Evolutionary conservation across 2,113 vertebrate species (phyloP).

Genomic region (Callithrix jacchus): DNA sequence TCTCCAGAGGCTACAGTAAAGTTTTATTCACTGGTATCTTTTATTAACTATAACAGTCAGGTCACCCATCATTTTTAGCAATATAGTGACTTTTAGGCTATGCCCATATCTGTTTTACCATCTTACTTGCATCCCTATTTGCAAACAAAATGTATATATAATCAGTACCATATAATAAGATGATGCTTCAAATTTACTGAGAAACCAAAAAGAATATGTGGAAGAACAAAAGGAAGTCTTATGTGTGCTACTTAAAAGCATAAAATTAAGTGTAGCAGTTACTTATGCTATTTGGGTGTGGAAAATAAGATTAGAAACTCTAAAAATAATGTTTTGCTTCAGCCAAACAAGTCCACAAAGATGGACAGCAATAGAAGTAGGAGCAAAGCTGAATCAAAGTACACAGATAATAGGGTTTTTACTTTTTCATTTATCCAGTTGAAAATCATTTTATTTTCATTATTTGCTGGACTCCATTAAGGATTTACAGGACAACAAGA

Average conservation of each 20-base stretch:
- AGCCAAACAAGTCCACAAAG: neutral
- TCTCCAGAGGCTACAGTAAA: neutral
- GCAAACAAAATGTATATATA: slow-evolving; percentile 28
- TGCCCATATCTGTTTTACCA: neutral
- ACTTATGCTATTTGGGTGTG: neutral
- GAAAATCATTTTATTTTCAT: slow-evolving; percentile 32
- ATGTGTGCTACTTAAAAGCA: neutral
- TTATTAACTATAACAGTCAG: neutral
- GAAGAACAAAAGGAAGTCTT: neutral
- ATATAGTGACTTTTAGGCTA: neutral
- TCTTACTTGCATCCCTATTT: neutral
- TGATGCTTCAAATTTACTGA: neutral
- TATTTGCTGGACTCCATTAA: slow-evolving; percentile 6
- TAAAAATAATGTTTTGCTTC: slow-evolving; percentile 3
- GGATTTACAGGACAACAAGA: neutral
- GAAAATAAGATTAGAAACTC: neutral
- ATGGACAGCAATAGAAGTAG: neutral
- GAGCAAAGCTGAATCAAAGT: slow-evolving; percentile 21
- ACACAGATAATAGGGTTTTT: neutral
- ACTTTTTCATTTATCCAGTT: neutral
- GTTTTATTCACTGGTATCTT: slow-evolving; percentile 13
- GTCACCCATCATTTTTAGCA: neutral
- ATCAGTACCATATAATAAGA: neutral
- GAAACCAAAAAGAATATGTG: neutral
- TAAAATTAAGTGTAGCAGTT: neutral